Percentiles rank a stretch among this genome's conserved stretches.
Conservation (phyloP, 2,888 invertebrate species). For the Barypeithes pellucidus region DNA sequence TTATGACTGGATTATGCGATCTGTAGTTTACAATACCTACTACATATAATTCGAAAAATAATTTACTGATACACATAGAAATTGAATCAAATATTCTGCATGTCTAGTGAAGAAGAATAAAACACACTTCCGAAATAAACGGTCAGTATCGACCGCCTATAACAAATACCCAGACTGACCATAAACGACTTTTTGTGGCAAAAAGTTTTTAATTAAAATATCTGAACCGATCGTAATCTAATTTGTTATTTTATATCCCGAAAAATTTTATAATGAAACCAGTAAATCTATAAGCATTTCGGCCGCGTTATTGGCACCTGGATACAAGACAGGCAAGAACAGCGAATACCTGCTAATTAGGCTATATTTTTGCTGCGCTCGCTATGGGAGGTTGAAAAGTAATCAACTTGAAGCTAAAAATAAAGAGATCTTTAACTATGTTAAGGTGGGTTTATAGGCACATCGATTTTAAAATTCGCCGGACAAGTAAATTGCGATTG, state of each 20-base stretch:
- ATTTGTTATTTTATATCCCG: conserved; percentile 60
- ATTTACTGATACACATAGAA: too few relatives aligned
- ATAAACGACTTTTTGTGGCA: conserved; percentile 56
- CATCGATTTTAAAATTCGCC: conserved; percentile 35
- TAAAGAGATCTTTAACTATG: conserved; percentile 49
- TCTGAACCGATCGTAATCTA: conserved; percentile 67
- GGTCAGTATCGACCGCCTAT: conserved; percentile 8
- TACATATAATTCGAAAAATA: too few relatives aligned
- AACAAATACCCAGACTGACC: conserved; percentile 38
- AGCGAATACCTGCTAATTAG: conserved; percentile 61
- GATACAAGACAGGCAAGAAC: conserved; percentile 53
- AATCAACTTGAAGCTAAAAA: conserved; percentile 49
- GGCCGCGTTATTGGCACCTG: conserved; percentile 53
- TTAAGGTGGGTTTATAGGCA: conserved; percentile 44
- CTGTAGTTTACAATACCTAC: too few relatives aligned
- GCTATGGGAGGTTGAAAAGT: conserved; percentile 55
- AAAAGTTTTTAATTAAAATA: conserved; percentile 69
- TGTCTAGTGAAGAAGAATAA: too few relatives aligned
- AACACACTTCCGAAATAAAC: too few relatives aligned
- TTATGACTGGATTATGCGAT: too few relatives aligned
- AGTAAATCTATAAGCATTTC: conserved; percentile 59
- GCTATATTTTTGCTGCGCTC: conserved; percentile 58
- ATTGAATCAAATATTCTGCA: too few relatives aligned
- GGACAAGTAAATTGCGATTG: too few relatives aligned
- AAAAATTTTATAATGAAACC: conserved; percentile 64